Evolutionary conservation across 2,888 invertebrate species (phyloP), one percentile per base, ranked within the genome.

Genomic region (Trimorus sp.): DNA sequence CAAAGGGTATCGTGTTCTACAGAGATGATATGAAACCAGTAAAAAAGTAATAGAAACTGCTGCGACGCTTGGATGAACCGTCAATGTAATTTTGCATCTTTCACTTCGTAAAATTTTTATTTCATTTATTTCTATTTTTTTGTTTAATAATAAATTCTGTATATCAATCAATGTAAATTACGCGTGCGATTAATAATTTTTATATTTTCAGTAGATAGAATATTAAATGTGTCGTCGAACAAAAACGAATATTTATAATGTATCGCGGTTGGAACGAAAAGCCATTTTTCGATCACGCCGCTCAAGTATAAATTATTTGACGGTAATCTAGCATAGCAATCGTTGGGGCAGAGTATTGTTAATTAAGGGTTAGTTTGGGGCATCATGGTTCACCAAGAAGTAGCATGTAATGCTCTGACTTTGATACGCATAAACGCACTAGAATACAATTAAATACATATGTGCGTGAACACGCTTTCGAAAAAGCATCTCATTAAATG

Each of bases 351-450:
- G 86, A 84, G 84, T 82, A 87, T 87, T 84, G 88, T 87, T 89
- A 89, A 89, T 89, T 89, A 89, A 89, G 88, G 87, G 85, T 87
- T 87, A 88, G 87, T 86, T 84, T 85, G 75, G 82, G 85, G 77
- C 78, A 79, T 14, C 74, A 79, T 70, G 82, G 83, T 82, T 82
- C 79, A 79, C 62, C 53, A 76, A 66, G 79, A 70, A 79, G 62
- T 73, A 79, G 79, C 76, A 63, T 82, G 76, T 71, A 82, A 82
- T 82, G 78, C 60, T 42, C 56, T 56, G 71, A 70, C 76, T 82
- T 51, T 75, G 82, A 79, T 75, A 79, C 82, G 82, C 82, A 74
- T 74, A 78, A 77, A 70, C 69, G 77, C 82, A 73, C 82, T 73
- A 53, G 73, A 77, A 73, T 59, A 81, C 81, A 73, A 76, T 81